Conservation (phyloP, 1,140 invertebrate genomes). For the Magallana gigas region DNA sequence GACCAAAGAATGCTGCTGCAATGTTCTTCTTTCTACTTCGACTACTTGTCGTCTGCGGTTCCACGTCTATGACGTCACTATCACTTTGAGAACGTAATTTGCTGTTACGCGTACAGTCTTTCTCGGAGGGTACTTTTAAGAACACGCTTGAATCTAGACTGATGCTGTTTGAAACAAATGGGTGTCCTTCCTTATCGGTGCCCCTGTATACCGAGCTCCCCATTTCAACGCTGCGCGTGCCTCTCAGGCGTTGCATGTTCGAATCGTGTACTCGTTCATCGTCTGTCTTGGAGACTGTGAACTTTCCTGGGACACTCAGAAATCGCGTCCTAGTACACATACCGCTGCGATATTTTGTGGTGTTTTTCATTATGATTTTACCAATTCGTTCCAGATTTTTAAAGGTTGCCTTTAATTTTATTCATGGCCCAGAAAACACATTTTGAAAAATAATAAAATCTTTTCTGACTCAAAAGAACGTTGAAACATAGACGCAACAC, state of each 20-base stretch:
- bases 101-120: not conserved
- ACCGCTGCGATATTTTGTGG: not conserved
- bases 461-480: not conserved
- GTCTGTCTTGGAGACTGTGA: constrained; percentile 3
- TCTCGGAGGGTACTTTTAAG: not conserved
- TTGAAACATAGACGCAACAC: not conserved
- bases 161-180: constrained; percentile 7
- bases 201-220: not conserved
- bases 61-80: constrained; percentile 13
- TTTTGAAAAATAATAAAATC: not conserved
- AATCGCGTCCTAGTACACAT: constrained; percentile 15
- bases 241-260: not conserved
- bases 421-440: constrained; percentile 14
- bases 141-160: not conserved
- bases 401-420: not conserved
- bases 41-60: not conserved
- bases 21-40: not conserved
- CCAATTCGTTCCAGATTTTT: not conserved
- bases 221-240: not conserved
- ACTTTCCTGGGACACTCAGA: constrained; percentile 8
- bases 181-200: not conserved
- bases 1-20: not conserved
- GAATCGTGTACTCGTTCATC: not conserved
- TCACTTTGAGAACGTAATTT: constrained; percentile 18
- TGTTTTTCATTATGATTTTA: not conserved